These are phyloP conservation scores for Poeciliopsis infans DNA, from an alignment of 2,797 vertebrate species.

Conservation along the genomic window DNA sequence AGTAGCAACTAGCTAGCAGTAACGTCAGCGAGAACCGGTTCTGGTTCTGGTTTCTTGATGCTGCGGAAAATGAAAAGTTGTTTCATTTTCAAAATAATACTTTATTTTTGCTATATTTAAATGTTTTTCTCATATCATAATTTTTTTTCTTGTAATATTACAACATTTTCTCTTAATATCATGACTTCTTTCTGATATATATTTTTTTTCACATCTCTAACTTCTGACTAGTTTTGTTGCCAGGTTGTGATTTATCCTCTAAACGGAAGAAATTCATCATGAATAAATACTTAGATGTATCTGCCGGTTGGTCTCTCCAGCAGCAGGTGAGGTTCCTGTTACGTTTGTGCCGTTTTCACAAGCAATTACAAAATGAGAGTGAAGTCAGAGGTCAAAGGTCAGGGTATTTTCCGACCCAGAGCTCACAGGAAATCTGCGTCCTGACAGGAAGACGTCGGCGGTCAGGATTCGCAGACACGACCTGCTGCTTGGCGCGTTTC, in stretches of 20 bases:
- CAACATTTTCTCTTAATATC: too few relatives aligned
- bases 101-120: too few relatives aligned
- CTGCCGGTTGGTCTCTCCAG: background rate
- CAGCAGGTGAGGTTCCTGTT: background rate
- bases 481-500: constrained; percentile 5
- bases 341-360: background rate
- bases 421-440: constrained; percentile 16
- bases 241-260: background rate
- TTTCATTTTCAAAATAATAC: too few relatives aligned
- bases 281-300: background rate
- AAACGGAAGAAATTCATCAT: background rate
- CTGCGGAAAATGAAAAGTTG: too few relatives aligned
- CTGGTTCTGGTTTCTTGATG: too few relatives aligned
- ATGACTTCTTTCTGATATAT: too few relatives aligned
- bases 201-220: too few relatives aligned
- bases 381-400: constrained; percentile 9
- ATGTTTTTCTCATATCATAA: too few relatives aligned
- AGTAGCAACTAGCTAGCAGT: too few relatives aligned
- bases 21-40: too few relatives aligned
- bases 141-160: too few relatives aligned
- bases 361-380: background rate
- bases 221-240: background rate
- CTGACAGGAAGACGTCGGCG: background rate
- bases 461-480: background rate
- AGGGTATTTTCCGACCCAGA: constrained; percentile 12